Percentiles rank a stretch among this genome's conserved stretches.
Conservation (phyloP, 2,888 invertebrate genomes). For the Eilema sororculum region DNA sequence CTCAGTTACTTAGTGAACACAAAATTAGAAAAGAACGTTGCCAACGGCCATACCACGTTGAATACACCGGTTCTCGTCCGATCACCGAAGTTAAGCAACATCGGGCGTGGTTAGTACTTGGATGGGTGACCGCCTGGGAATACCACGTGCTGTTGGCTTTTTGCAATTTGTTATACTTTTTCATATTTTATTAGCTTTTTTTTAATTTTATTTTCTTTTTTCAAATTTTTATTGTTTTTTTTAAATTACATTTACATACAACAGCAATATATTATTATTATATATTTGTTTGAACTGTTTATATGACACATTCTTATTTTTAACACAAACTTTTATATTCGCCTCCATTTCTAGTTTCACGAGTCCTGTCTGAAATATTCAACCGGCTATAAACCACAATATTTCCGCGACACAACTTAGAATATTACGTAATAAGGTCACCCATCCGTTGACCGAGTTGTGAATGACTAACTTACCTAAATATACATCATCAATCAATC, state of each 20-base stretch:
- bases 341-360: neutral
- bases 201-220: too few relatives aligned
- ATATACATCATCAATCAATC: constrained; percentile 23
- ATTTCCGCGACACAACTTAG: neutral
- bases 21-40: neutral
- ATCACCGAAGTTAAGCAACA: constrained; percentile 82
- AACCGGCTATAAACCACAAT: neutral
- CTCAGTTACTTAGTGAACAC: too few relatives aligned
- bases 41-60: constrained; percentile 76
- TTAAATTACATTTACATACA: too few relatives aligned
- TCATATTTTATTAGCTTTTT: too few relatives aligned
- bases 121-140: constrained; percentile 82
- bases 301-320: neutral
- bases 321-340: neutral
- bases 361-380: neutral
- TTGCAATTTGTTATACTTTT: too few relatives aligned
- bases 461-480: constrained; percentile 21
- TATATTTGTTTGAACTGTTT: too few relatives aligned
- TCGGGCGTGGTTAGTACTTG: constrained; percentile 81
- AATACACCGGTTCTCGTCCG: constrained; percentile 81
- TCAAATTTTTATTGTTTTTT: too few relatives aligned
- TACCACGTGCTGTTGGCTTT: too few relatives aligned
- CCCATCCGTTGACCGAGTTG: constrained; percentile 13
- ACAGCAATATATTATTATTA: too few relatives aligned
- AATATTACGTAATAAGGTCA: constrained; percentile 10